Evolutionary conservation across 2,113 vertebrate species (phyloP).

Genomic region (Danionella cerebrum): DNA sequence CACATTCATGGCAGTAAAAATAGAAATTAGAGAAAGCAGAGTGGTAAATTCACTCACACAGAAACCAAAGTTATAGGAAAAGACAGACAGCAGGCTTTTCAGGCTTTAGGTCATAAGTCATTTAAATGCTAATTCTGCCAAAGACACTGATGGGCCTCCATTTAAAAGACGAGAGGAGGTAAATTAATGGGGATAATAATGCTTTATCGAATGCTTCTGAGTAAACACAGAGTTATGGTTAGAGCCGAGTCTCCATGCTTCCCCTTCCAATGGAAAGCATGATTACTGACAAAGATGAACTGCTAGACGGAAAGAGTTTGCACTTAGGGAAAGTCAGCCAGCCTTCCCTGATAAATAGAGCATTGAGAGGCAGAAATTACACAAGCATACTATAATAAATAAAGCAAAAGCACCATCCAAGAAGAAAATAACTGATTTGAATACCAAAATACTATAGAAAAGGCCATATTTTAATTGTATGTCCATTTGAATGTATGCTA

Average conservation of each 20-base stretch:
- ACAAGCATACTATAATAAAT: neutral
- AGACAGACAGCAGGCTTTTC: no score
- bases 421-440: no score
- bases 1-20: no score
- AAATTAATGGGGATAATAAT: slow-evolving; percentile 25
- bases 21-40: no score
- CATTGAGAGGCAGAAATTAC: neutral
- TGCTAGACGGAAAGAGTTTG: neutral
- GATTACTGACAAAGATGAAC: slow-evolving; percentile 17
- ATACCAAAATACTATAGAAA: no score
- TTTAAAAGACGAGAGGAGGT: slow-evolving; percentile 23
- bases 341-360: neutral
- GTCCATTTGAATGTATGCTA: no score
- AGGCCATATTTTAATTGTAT: no score
- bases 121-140: slow-evolving; percentile 47
- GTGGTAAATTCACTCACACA: no score
- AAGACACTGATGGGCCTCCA: slow-evolving; percentile 32
- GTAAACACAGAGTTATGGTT: slow-evolving; percentile 34
- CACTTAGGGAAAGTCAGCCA: neutral
- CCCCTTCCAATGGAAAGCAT: slow-evolving; percentile 21
- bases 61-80: no score
- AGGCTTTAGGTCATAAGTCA: slow-evolving; percentile 33
- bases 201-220: slow-evolving; percentile 25
- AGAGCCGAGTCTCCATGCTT: neutral
- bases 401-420: neutral